Conservation (phyloP, 2,797 vertebrate species). For the Psittacula echo region DNA sequence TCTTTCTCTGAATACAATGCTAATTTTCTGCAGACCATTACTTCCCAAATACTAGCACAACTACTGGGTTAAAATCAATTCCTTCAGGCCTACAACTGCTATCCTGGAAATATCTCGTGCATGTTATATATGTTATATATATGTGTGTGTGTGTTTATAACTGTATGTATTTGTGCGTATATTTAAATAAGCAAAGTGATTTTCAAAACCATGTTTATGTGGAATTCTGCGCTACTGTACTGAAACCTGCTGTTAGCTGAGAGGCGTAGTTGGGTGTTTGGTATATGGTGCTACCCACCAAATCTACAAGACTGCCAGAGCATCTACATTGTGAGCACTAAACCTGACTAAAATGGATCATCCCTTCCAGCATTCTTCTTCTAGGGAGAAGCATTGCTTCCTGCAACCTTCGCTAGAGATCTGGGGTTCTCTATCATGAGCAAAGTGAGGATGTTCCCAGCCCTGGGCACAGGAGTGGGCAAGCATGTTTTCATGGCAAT, state of each 20-base stretch:
- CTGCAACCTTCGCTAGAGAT: neutral
- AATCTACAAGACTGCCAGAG: neutral
- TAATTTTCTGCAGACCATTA: neutral
- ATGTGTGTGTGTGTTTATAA: neutral
- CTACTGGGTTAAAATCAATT: neutral
- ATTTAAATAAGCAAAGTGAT: neutral
- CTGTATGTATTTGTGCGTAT: neutral
- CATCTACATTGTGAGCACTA: rapidly evolving
- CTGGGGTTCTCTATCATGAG: neutral
- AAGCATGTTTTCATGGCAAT: neutral
- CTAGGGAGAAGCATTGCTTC: neutral
- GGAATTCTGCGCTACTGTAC: neutral
- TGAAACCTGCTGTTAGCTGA: neutral
- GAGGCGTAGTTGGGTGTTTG: neutral
- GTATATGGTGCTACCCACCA: neutral
- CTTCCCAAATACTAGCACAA: neutral
- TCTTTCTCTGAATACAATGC: neutral
- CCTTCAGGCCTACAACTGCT: neutral
- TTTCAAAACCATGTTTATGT: neutral
- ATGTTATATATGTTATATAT: neutral
- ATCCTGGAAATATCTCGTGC: neutral
- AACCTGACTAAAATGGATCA: neutral
- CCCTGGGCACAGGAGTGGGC: rapidly evolving
- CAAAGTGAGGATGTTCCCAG: neutral
- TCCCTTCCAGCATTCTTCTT: neutral